Base-by-base conservation (phyloP, 2,797 vertebrate species). In the Calcarius lapponicus region DNA sequence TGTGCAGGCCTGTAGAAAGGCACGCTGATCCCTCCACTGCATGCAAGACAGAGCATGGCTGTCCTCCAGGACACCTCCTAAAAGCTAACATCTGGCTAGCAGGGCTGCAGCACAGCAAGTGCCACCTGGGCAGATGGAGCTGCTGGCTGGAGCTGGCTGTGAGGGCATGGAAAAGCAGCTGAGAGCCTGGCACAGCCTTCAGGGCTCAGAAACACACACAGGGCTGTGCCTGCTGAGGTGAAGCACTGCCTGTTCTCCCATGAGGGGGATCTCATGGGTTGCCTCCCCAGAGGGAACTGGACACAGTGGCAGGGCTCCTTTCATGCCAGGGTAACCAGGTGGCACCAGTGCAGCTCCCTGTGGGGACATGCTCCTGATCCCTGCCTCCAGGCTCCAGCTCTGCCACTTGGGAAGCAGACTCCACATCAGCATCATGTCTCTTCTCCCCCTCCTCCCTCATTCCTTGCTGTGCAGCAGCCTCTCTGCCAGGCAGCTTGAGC, bases 391-490 rank as follows among this genome's bases (percentile, higher is more conserved):
- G 29, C 9, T 79, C 38, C 2, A 5, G 24, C 34, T 87, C 26
- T 71, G 34, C 17, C 24, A 1, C 11, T 42, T 31, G 0, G 1
- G 43, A 40, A 62, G 28, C 53, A 62, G 6, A 25, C 29, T 54
- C 40, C 31, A 21, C 29, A 32, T 9, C 25, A 38, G 36, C n/a
- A 13, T n/a, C 16, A 3, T 11, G 9, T 65, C 43, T 79, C 58
- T 58, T 36, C 0, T 0, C 6, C 15, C 7, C 62, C 47, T 87
- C 13, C 28, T 54, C 4, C 19, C 15, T 31, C 0, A 0, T 40
- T 45, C 28, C 22, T 51, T 54, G 43, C 34, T 62, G 47, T 17
- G 38, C 19, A 61, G 47, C 45, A 84, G 54, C 45, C 36, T 48
- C 21, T 57, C 42, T 34, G 15, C 1, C 1, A 28, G 25, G 29